Evolutionary conservation across 2,888 invertebrate genomes (phyloP).

Genomic region (Pyrrhia umbra): DNA sequence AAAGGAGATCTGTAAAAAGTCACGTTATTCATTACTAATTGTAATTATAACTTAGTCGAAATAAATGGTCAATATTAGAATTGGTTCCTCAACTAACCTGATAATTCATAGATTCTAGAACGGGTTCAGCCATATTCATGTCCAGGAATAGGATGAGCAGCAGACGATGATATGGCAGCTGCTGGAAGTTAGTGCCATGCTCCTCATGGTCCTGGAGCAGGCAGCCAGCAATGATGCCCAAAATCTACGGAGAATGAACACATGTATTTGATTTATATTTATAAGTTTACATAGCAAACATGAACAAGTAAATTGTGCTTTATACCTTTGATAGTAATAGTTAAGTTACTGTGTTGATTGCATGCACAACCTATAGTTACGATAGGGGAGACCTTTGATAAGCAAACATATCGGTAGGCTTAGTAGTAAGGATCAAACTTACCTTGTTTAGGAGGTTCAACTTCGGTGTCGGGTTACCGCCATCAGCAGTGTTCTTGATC

Average conservation of each 20-base stretch:
- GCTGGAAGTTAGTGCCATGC: slow-evolving; percentile 97
- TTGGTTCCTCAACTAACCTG: slow-evolving; percentile 87
- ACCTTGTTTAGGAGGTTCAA: slow-evolving; percentile 98
- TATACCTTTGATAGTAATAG: too few species aligned
- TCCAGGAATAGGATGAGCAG: slow-evolving; percentile 99
- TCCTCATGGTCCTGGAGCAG: slow-evolving; percentile 98
- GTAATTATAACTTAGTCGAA: neutral
- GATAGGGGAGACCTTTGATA: neutral
- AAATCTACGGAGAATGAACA: slow-evolving; percentile 78
- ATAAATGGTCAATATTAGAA: neutral
- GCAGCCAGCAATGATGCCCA: slow-evolving; percentile 98
- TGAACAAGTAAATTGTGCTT: too few species aligned
- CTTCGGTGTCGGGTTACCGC: slow-evolving; percentile 97
- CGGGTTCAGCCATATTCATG: slow-evolving; percentile 97
- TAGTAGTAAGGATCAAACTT: slow-evolving; percentile 21
- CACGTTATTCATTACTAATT: slow-evolving; percentile 20
- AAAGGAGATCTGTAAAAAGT: slow-evolving; percentile 26
- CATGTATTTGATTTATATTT: neutral
- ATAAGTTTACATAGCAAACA: neutral
- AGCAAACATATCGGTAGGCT: too few species aligned
- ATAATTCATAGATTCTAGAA: slow-evolving; percentile 98
- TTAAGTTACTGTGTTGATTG: too few species aligned
- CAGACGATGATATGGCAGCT: slow-evolving; percentile 99
- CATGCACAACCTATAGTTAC: neutral
- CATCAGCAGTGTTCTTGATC: slow-evolving; percentile 98